Base-by-base conservation (phyloP, 2,888 invertebrate species). In the Philopedon plagiatum region DNA sequence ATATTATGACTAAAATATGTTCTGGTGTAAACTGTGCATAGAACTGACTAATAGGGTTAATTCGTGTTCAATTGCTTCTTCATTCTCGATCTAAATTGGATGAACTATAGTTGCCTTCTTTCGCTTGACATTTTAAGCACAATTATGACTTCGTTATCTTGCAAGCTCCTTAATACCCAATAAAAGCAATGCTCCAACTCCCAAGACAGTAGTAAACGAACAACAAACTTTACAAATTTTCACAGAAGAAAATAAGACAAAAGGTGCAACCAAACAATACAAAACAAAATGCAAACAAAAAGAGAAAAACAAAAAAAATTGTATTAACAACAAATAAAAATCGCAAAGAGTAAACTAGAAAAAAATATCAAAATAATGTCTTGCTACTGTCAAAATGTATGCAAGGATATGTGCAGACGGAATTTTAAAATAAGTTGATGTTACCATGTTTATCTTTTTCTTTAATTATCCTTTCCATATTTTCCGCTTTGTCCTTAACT, bases 401-500 rank as follows among this genome's bases (percentile, higher is more conserved):
- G n/a, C n/a, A n/a, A n/a, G n/a, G n/a, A n/a, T n/a, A n/a, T 29
- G 29, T 29, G 29, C 29, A 29, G 7, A 29, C 11, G 7, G 11
- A 26, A 46, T 58, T 44, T 19, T 1, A 23, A 34, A 73, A 73
- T 41, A 67, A 29, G 44, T 1, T 23, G 7, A 68, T 60, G 73
- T 82, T 86, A 91, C 96, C 96, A 86, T 96, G 96, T 85, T 94
- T 95, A 85, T 96, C 96, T 88, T 96, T 96, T 83, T 96, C 96
- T 87, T 96, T 96, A 76, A 96, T 89, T 76, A 94, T 93, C 83
- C 95, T 90, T 86, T 96, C 96, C 92, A 96, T 92, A 87, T 96
- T 95, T 71, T 94, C 95, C 0, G 96, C 96, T 86, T 95, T 97
- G 87, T 97, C 97, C 90, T 97, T 98, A 77, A 98, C 96, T 83